Evolutionary conservation across 2,888 invertebrate genomes (phyloP).

Genomic region (Dynastes hyllus): DNA sequence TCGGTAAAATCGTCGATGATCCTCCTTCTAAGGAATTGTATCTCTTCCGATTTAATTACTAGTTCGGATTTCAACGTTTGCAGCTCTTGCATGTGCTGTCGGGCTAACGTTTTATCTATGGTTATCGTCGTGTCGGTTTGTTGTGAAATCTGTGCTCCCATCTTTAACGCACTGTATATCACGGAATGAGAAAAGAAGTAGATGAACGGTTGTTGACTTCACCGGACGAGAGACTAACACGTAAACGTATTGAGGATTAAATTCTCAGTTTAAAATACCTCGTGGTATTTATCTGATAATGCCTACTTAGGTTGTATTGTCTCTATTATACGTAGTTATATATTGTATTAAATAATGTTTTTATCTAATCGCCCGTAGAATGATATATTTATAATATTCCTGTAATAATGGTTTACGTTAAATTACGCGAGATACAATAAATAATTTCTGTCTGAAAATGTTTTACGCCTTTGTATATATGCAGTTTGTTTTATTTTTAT

Average conservation of each 20-base stretch:
- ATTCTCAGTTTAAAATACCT: not conserved
- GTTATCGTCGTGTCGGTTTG: not conserved
- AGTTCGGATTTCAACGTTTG: not conserved
- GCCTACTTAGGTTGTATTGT: not conserved
- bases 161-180: not conserved
- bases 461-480: no score
- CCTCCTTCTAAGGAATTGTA: constrained; percentile 3
- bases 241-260: not conserved
- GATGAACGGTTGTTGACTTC: not conserved
- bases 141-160: constrained; percentile 19
- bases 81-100: not conserved
- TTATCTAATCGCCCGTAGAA: not conserved
- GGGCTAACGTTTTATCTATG: not conserved
- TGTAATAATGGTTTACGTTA: not conserved
- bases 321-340: not conserved
- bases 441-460: no score
- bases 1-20: constrained; percentile 23
- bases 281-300: not conserved
- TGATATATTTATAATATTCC: not conserved
- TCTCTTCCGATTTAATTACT: constrained; percentile 27
- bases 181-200: not conserved
- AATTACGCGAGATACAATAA: no score
- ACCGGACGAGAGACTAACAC: not conserved
- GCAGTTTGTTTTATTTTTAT: no score
- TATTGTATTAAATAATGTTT: constrained; percentile 8